Evolutionary conservation across 2,797 vertebrate genomes (phyloP).

Genomic region (Eulemur albifrons): DNA sequence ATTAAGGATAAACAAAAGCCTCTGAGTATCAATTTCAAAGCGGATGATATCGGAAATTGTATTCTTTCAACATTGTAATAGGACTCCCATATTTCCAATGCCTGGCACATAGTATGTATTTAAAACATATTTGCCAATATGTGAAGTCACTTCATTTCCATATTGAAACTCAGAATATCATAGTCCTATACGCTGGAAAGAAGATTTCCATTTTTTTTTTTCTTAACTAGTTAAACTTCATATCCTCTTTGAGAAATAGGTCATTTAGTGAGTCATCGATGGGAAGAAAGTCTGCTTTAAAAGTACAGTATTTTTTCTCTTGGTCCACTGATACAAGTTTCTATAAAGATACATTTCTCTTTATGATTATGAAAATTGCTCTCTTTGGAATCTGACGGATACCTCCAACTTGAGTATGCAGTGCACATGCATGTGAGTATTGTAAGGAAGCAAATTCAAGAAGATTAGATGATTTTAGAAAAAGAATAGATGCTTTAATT

Average conservation of each 20-base stretch:
- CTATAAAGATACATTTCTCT: neutral
- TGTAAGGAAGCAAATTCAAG: neutral
- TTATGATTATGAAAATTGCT: neutral
- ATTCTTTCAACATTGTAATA: neutral
- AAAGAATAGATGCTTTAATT: slow-evolving; percentile 33
- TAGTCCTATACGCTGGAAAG: neutral
- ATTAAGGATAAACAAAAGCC: neutral
- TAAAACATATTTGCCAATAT: neutral
- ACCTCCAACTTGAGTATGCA: neutral
- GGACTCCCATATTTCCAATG: neutral
- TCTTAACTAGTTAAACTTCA: neutral
- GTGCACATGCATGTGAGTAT: neutral
- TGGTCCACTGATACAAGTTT: neutral
- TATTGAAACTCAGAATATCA: neutral
- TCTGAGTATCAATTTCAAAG: neutral
- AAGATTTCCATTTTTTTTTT: neutral
- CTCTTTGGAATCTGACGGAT: slow-evolving; percentile 37
- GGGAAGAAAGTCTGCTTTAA: neutral
- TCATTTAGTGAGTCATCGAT: slow-evolving; percentile 3
- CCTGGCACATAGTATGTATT: neutral
- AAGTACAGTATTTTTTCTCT: neutral
- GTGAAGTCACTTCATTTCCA: neutral
- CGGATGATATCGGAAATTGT: neutral
- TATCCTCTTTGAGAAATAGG: neutral
- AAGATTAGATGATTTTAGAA: slow-evolving; percentile 44